Percentiles rank a stretch among this genome's conserved stretches.
phyloP scores from a whole-genome alignment of 2,888 invertebrate genomes.

The Drosophila antonietae region DNA sequence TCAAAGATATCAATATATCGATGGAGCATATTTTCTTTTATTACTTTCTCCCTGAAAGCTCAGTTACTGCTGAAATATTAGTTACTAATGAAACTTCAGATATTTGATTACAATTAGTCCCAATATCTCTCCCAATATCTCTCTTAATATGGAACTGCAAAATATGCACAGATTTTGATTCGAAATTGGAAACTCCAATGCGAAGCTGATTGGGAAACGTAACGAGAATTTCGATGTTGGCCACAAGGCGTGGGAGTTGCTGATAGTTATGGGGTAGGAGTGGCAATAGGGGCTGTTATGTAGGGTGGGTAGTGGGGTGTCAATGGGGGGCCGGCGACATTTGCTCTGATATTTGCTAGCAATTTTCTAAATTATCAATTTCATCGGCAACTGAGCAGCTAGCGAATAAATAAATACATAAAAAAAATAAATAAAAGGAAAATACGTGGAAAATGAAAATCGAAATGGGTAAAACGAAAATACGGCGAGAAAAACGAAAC shows the following conservation, averaged over 20 bases:
- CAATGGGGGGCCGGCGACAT: slow-evolving; percentile 10
- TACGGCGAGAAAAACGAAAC: neutral
- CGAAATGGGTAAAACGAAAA: slow-evolving; percentile 1
- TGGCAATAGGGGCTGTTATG: neutral
- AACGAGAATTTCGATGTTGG: slow-evolving; percentile 29
- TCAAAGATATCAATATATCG: neutral
- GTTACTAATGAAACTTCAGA: slow-evolving; percentile 1
- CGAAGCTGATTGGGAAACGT: slow-evolving; percentile 19
- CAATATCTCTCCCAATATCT: neutral
- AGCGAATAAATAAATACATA: slow-evolving; percentile 65
- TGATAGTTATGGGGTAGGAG: neutral
- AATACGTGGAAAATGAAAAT: slow-evolving; percentile 56
- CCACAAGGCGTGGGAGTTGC: neutral
- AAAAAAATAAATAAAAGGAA: slow-evolving; percentile 22
- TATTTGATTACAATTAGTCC: neutral
- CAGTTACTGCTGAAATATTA: neutral
- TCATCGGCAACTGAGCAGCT: slow-evolving; percentile 65
- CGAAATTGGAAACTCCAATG: slow-evolving; percentile 7
- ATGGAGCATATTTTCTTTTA: neutral
- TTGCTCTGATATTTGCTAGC: slow-evolving; percentile 66
- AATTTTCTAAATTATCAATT: slow-evolving; percentile 78
- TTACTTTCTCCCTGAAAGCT: neutral
- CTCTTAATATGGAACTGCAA: neutral
- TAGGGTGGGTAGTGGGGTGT: neutral
- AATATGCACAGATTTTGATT: neutral